Conservation (phyloP, 2,113 vertebrate genomes). For the Capreolus pygargus region DNA sequence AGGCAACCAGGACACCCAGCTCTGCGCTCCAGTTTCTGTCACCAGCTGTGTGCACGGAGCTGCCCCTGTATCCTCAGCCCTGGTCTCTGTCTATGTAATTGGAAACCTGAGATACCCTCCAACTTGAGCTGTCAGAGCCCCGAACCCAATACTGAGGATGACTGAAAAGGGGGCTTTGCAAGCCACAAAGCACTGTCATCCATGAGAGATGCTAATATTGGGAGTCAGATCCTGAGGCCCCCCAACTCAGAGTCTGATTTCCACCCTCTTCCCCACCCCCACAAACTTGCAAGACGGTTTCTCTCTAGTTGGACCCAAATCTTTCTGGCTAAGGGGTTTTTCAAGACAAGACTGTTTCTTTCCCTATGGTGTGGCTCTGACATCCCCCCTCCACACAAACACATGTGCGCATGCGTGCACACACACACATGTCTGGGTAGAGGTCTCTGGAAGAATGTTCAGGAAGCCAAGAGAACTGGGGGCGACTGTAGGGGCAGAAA, state of each 20-base stretch:
- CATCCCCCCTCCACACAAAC: too few species aligned
- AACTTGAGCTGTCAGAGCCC: not conserved
- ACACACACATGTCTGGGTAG: not conserved
- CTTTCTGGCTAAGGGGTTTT: not conserved
- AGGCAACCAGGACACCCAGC: not conserved
- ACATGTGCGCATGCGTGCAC: not conserved
- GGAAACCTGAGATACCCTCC: rapidly evolving
- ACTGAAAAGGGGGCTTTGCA: not conserved
- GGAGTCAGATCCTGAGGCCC: not conserved
- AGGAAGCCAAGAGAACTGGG: not conserved
- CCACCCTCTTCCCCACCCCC: not conserved
- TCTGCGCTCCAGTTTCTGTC: not conserved
- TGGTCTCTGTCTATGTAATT: not conserved
- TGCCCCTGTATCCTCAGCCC: not conserved
- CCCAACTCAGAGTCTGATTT: not conserved
- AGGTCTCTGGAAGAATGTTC: not conserved
- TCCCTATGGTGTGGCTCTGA: not conserved
- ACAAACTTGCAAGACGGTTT: not conserved
- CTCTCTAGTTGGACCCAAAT: not conserved
- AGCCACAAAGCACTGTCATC: not conserved
- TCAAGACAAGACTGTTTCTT: not conserved
- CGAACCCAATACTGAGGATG: not conserved
- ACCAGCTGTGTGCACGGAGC: not conserved
- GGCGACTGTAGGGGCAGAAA: not conserved
- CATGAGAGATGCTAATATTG: not conserved